Percentiles rank a stretch among this genome's conserved stretches.
Conservation (phyloP, 1,140 invertebrate genomes). For the Mylabris phalerata region DNA sequence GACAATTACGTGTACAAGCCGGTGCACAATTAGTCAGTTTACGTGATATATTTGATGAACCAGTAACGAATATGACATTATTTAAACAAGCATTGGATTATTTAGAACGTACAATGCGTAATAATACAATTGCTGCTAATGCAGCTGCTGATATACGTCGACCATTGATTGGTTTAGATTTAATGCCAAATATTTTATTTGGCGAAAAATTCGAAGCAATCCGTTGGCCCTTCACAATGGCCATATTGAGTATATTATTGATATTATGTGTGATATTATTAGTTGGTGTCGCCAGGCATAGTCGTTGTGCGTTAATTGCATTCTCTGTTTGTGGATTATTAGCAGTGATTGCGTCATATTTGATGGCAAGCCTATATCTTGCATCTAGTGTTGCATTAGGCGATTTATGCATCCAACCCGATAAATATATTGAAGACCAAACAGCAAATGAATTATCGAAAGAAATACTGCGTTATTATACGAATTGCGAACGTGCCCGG, state of each 20-base stretch:
- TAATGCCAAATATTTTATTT: conserved; percentile 57
- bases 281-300: conserved; percentile 75
- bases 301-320: conserved; percentile 74
- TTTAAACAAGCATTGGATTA: conserved; percentile 57
- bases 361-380: conserved; percentile 76
- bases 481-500: conserved; percentile 68
- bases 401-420: conserved; percentile 68
- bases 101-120: conserved; percentile 59
- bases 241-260: conserved; percentile 65
- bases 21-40: conserved; percentile 54
- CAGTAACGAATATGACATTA: conserved; percentile 67
- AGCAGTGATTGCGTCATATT: conserved; percentile 84
- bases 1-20: conserved; percentile 33
- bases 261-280: conserved; percentile 73
- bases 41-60: conserved; percentile 64
- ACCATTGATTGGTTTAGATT: conserved; percentile 59
- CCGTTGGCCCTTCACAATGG: conserved; percentile 75
- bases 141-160: conserved; percentile 66
- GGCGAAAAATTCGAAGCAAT: conserved; percentile 54
- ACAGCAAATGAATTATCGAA: conserved; percentile 42
- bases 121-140: conserved; percentile 60
- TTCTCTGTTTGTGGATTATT: conserved; percentile 79
- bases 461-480: conserved; percentile 72
- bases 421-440: conserved; percentile 43
- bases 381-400: conserved; percentile 60